A percentile compares a stretch with the other conserved stretches of the same genome.
Conservation (phyloP, 2,113 vertebrate genomes). For the Mirounga angustirostris region DNA sequence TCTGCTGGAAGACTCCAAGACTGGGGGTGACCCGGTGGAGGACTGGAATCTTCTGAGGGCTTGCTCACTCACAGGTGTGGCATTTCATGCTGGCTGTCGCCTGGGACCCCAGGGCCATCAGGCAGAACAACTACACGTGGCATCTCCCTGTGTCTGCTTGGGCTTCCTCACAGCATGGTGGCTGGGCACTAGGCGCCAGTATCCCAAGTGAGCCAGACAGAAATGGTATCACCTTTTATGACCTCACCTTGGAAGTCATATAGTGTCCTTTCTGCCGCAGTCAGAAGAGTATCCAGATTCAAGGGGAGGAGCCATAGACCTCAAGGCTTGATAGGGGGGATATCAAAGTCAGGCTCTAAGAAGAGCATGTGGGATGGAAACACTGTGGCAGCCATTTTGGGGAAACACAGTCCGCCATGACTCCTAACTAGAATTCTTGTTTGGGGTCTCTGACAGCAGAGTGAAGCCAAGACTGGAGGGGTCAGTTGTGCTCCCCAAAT, state of each 20-base stretch:
- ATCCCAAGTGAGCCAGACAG: background rate
- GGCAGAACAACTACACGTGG: accelerated
- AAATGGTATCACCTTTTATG: background rate
- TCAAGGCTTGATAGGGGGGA: no score
- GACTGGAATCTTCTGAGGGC: background rate
- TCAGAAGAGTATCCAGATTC: background rate
- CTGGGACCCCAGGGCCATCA: background rate
- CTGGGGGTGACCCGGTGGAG: background rate
- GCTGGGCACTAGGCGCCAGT: background rate
- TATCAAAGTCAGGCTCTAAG: background rate
- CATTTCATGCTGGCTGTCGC: background rate
- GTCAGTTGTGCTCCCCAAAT: background rate
- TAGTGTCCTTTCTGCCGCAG: background rate
- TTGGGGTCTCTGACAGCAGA: background rate
- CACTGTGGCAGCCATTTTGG: background rate
- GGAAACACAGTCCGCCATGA: background rate
- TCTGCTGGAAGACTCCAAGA: background rate
- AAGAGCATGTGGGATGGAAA: background rate
- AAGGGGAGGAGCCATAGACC: background rate
- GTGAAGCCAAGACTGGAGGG: background rate
- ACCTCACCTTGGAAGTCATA: background rate
- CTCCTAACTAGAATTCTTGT: no score
- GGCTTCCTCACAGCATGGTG: background rate
- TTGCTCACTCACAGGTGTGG: background rate
- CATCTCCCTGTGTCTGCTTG: background rate